Evolutionary conservation across 2,888 invertebrate species (phyloP), one percentile per base, ranked within the genome.

Genomic region (Mellilla xanthometata): DNA sequence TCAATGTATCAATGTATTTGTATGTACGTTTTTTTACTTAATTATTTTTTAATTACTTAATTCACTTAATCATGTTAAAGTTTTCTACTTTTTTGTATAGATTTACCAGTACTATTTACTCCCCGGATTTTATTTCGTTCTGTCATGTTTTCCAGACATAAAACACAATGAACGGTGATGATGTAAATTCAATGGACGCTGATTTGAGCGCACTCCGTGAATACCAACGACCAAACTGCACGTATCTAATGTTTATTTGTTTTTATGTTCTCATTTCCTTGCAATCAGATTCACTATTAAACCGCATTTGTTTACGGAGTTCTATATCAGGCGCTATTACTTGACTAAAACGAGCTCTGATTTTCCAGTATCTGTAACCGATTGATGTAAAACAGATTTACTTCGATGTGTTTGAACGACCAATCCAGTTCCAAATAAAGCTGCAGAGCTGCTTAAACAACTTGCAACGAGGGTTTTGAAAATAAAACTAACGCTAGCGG

Each of bases 261-360:
- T 11, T 28, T 11, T 26, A 26, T 26, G n/a, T n/a, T 31, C 24
- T 5, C n/a, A 13, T 10, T 15, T 19, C 9, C 22, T 12, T 10
- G 24, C 34, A 34, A 24, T 24, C 12, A 34, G 13, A 34, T 7
- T 24, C 24, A 24, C 24, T 1, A 43, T 11, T 28, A 15, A 49
- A 41, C 28, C 50, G 31, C 29, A 60, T 71, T 72, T 76, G 62
- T 77, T 76, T 74, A 72, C 65, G 49, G 58, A 54, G 56, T 56
- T 38, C 45, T 52, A 65, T 64, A 68, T 60, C 58, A 59, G 49
- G 60, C 54, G 60, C 56, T 54, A 55, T 60, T 56, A 63, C 62
- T 69, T 72, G 62, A 70, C 61, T 65, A 69, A 65, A 65, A 58
- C 52, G 43, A 36, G 22, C 23, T n/a, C 39, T 65, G 52, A 52